Evolutionary conservation across 2,888 invertebrate genomes (phyloP), one percentile per base, ranked within the genome.

Genomic region (Callinectes sapidus): DNA sequence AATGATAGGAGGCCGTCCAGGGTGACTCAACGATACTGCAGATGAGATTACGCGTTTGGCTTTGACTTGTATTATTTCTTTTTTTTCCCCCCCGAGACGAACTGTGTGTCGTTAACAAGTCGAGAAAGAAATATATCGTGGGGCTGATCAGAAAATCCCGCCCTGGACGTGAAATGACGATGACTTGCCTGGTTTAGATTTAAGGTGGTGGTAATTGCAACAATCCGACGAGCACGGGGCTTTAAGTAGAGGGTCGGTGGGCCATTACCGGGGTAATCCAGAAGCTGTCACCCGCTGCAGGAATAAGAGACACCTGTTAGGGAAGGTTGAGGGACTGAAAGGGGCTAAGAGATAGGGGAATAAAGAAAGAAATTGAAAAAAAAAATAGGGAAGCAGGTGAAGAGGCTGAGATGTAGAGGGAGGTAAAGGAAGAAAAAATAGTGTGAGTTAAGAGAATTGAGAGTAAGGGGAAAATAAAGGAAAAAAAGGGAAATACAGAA

Each of bases 121-220:
- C 71, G 71, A 71, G n/a, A 71, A 71, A 71, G 71, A 71, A 71
- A 71, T 71, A 71, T 71, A 71, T 71, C 71, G 71, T 71, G 10
- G 71, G 71, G 71, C 71, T 71, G 71, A 71, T 71, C 71, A 71
- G 71, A 71, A 71, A 71, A 71, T 71, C 71, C 71, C 28, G 71
- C n/a, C n/a, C 71, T n/a, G 71, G 71, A 71, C 71, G 71, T 71
- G 71, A 71, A 71, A 71, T 71, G 71, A 71, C 71, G 71, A 71
- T 71, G 71, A 71, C 71, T 71, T 71, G 71, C 71, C 71, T 28
- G 71, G 71, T 71, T 71, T 71, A n/a, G 71, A 71, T 71, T 71
- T 71, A 71, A 71, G 71, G 28, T 28, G 71, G 28, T 71, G n/a
- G 71, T 71, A 71, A 71, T 71, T 71, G 71, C 71, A 71, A 71